These are phyloP conservation scores for Lagorchestes hirsutus DNA, from an alignment of 2,797 vertebrate species.

Conservation along the genomic window DNA sequence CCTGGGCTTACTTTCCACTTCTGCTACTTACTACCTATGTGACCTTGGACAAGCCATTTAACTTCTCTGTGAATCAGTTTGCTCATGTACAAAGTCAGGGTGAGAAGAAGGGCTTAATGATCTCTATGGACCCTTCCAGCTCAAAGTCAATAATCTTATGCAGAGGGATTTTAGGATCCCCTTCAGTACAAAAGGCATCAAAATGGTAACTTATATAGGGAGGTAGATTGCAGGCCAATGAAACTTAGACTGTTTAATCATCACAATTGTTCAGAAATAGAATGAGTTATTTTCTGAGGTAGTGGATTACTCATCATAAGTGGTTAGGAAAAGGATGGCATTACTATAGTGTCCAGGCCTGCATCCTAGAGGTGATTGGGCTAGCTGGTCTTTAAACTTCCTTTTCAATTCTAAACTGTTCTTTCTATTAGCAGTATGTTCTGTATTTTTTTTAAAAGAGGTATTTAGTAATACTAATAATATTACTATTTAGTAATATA, in stretches of 20 bases:
- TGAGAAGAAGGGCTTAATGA: not conserved
- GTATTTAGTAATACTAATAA: too few relatives aligned
- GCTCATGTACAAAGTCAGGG: not conserved
- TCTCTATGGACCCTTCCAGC: not conserved
- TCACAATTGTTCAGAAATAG: not conserved
- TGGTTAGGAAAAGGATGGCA: not conserved
- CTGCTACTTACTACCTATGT: not conserved
- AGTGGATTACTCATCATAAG: not conserved
- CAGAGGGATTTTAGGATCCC: not conserved
- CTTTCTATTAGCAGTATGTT: too few relatives aligned
- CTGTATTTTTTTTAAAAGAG: too few relatives aligned
- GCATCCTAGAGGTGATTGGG: not conserved
- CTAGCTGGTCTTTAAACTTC: not conserved
- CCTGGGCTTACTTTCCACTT: not conserved
- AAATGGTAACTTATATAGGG: not conserved
- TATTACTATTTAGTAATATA: not conserved
- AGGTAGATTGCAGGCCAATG: not conserved
- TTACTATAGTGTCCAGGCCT: not conserved
- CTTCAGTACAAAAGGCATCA: not conserved
- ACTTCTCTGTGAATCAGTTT: not conserved
- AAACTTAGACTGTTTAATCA: not conserved
- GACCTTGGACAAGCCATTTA: not conserved
- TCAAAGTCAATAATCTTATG: not conserved
- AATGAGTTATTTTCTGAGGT: not conserved
- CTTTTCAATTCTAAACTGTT: not conserved